These are phyloP conservation scores for Gadopsis bispinosus DNA, from an alignment of 2,797 vertebrate genomes.

Conservation along the genomic window DNA sequence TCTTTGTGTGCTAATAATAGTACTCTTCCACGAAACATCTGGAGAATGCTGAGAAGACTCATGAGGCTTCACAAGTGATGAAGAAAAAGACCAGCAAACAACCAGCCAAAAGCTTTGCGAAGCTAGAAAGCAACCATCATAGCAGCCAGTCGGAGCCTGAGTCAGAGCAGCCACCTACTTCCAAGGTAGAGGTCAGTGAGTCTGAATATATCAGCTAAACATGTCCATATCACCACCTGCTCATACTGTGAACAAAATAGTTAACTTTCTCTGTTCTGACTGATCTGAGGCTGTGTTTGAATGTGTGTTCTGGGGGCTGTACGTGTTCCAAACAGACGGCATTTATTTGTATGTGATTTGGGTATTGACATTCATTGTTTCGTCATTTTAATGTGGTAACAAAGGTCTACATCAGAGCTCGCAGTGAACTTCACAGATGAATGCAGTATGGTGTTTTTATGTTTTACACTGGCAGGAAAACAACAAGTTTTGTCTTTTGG, in stretches of 20 bases:
- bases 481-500: background rate
- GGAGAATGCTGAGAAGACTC: constrained; percentile 35
- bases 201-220: background rate
- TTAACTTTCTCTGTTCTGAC: background rate
- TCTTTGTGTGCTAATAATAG: constrained; percentile 33
- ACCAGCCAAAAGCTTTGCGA: constrained; percentile 82
- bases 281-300: background rate
- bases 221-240: background rate
- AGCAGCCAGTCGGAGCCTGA: constrained; percentile 61
- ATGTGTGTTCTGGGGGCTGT: background rate
- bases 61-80: constrained; percentile 25
- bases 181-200: constrained; percentile 54
- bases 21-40: constrained; percentile 27
- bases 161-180: constrained; percentile 38
- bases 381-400: background rate
- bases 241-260: background rate
- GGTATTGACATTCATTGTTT: background rate
- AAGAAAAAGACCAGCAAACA: constrained; percentile 43
- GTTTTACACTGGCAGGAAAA: constrained; percentile 1
- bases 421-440: background rate
- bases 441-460: background rate
- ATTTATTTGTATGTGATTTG: background rate
- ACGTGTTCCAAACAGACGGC: background rate
- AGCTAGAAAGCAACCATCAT: constrained; percentile 74
- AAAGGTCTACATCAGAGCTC: background rate